These are phyloP conservation scores for Lycaon pictus DNA, from an alignment of 2,113 vertebrate species.

Conservation along the genomic window DNA sequence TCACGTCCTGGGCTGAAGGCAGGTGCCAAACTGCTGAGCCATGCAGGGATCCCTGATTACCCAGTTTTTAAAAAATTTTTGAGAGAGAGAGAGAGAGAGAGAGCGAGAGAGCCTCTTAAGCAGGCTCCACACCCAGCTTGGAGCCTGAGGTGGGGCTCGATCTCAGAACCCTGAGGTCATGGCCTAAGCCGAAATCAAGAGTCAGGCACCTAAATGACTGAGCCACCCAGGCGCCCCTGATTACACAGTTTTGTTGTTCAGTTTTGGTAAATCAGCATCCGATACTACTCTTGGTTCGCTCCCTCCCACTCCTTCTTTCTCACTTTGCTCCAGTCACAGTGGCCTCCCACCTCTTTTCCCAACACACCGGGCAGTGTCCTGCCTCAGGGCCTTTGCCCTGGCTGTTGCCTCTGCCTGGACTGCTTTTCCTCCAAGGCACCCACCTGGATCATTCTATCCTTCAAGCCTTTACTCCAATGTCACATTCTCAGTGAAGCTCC, in stretches of 20 bases:
- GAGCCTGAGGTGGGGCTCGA: not conserved
- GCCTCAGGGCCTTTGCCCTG: not conserved
- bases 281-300: not conserved
- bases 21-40: too few species aligned
- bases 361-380: too few species aligned
- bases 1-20: too few species aligned
- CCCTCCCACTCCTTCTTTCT: not conserved
- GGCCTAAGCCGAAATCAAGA: not conserved
- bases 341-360: not conserved
- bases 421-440: not conserved
- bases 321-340: not conserved
- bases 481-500: not conserved
- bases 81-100: too few species aligned
- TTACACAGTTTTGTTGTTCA: not conserved
- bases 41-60: too few species aligned
- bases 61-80: too few species aligned
- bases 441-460: not conserved
- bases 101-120: not conserved
- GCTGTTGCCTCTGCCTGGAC: not conserved
- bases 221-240: not conserved
- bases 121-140: not conserved
- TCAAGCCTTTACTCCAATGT: not conserved
- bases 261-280: not conserved
- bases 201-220: not conserved
- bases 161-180: not conserved